Percentiles rank a stretch among this genome's conserved stretches.
Conservation (phyloP, 1,140 invertebrate species). For the Drosophila tropicalis region DNA sequence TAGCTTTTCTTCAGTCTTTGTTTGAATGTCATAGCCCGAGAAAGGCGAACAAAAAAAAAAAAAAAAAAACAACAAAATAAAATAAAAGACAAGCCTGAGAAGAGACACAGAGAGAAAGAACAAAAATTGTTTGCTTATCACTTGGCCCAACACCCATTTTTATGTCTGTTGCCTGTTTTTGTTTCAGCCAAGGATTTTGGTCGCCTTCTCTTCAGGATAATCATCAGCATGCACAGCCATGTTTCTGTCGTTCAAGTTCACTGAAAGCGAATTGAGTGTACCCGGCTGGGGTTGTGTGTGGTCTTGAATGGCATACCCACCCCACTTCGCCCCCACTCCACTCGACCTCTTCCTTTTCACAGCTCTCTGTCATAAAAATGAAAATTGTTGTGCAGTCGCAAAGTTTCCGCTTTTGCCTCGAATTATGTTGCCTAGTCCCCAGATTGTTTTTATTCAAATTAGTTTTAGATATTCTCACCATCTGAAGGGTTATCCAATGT, state of each 20-base stretch:
- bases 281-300: background rate
- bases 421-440: constrained; percentile 58
- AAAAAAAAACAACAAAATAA: constrained; percentile 27
- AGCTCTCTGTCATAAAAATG: constrained; percentile 60
- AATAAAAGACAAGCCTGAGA: constrained; percentile 1
- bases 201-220: constrained; percentile 49
- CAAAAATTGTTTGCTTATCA: constrained; percentile 57
- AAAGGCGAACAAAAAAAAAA: constrained; percentile 47
- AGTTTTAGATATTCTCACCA: constrained; percentile 58
- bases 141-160: constrained; percentile 54
- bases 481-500: constrained; percentile 38
- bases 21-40: constrained; percentile 7
- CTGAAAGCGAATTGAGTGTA: constrained; percentile 9
- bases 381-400: constrained; percentile 63
- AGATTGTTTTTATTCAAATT: constrained; percentile 81
- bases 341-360: constrained; percentile 24
- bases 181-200: constrained; percentile 28
- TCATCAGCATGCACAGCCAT: constrained; percentile 74
- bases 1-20: constrained; percentile 1
- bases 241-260: constrained; percentile 28
- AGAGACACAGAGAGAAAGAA: constrained; percentile 23
- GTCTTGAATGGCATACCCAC: background rate
- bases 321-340: constrained; percentile 9
- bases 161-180: constrained; percentile 50
- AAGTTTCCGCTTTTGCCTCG: constrained; percentile 41